Evolutionary conservation across 2,888 invertebrate genomes (phyloP), one percentile per base, ranked within the genome.

Genomic region (Abrostola tripartita): DNA sequence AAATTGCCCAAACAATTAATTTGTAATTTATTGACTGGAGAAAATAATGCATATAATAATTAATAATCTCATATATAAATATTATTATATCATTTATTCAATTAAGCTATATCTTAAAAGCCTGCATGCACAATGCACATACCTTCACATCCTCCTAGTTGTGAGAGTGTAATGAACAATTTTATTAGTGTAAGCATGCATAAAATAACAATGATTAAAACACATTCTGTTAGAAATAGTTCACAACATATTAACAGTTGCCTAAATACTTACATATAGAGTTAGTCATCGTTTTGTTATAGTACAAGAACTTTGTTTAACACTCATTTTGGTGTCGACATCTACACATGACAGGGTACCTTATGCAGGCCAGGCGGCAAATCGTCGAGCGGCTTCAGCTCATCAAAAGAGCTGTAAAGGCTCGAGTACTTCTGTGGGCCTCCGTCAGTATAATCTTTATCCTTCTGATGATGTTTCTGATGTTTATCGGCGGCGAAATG

Each of bases 331-430:
- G 66, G 71, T 76, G 73, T 73, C 61, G 72, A 82, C 74, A 78
- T 81, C 76, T 82, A 86, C 83, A 86, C 83, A 84, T 78, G 79
- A 84, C 77, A 74, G 68, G 72, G 84, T 94, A 94, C 94, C 94
- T 94, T 91, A 81, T 91, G 87, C 64, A 90, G 78, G 78, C 89
- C 89, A 14, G 89, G 91, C 50, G 89, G 92, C 78, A 92, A 85
- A 52, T 91, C 92, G 76, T 90, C 90, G 79, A 88, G 90, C 65
- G 90, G 86, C 86, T 92, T 92, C 84, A 93, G 85, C 78, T 91
- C 87, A 82, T 94, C 94, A 70, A 94, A 94, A 70, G 92, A 90
- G 83, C 83, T 90, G 87, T 91, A 92, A 85, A 94, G 92, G 84
- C 87, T 91, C 83, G 88, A 86, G 87, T 94, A 94, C 85, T 93